phyloP scores from a whole-genome alignment of 2,888 invertebrate species.

The Anthoptus insignis region DNA sequence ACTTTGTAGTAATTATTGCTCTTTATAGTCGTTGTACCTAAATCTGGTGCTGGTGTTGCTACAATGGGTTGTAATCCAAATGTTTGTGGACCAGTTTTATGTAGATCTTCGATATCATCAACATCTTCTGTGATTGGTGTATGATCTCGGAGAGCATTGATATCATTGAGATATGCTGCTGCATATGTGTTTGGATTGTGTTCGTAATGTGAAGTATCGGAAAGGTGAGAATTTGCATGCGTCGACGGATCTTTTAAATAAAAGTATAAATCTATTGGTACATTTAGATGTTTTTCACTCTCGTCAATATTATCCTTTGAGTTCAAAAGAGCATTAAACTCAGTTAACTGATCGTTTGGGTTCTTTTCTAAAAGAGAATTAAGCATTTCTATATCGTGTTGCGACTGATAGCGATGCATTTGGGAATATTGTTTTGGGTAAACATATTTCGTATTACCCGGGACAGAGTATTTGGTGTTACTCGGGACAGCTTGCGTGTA shows the following conservation, averaged over 20 bases:
- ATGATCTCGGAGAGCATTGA: slow-evolving; percentile 61
- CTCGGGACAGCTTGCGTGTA: slow-evolving; percentile 67
- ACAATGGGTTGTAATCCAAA: slow-evolving; percentile 52
- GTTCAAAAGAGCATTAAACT: slow-evolving; percentile 79
- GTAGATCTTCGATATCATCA: slow-evolving; percentile 74
- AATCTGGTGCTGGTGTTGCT: slow-evolving; percentile 53
- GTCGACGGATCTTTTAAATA: slow-evolving; percentile 66
- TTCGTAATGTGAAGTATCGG: slow-evolving; percentile 57
- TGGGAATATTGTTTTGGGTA: slow-evolving; percentile 70
- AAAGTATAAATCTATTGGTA: slow-evolving; percentile 72
- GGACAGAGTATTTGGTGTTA: slow-evolving; percentile 62
- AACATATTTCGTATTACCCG: slow-evolving; percentile 64
- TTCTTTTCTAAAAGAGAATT: slow-evolving; percentile 79
- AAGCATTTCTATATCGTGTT: slow-evolving; percentile 73
- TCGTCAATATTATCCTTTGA: slow-evolving; percentile 53
- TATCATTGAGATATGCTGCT: slow-evolving; percentile 56
- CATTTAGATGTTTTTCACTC: slow-evolving; percentile 56
- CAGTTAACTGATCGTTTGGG: slow-evolving; percentile 80
- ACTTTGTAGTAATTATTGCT: slow-evolving; percentile 69
- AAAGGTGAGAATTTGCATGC: slow-evolving; percentile 52
- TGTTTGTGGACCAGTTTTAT: slow-evolving; percentile 53
- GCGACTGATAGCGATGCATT: slow-evolving; percentile 68
- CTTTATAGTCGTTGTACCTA: slow-evolving; percentile 60
- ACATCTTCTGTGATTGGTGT: slow-evolving; percentile 80
- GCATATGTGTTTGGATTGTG: slow-evolving; percentile 61